Base-by-base conservation (phyloP, 2,888 invertebrate species). In the Molanna angustata region DNA sequence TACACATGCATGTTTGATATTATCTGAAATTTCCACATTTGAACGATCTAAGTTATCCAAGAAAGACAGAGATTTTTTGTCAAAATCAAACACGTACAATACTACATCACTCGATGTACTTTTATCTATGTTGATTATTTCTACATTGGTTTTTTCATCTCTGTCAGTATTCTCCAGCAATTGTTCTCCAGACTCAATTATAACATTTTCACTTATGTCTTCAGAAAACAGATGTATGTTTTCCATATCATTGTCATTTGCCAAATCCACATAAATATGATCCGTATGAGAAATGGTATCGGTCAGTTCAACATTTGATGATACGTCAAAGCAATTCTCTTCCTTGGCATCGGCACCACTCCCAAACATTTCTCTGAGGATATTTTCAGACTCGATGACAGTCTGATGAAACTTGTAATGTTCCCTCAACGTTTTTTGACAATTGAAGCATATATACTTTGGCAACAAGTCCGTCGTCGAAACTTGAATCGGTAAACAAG, bases 371-470 rank as follows among this genome's bases (percentile, higher is more conserved):
- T 52, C 46, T 33, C 35, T 52, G 2, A 52, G 27, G 11, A 46
- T 41, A 42, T 40, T 46, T 18, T 52, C 46, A 2, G 52, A 52
- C 18, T 52, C 46, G 9, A 52, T 13, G 19, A 52, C 52, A 1
- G 42, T 47, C 32, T 47, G 52, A 18, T 52, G 47, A 19, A 52
- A 52, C 37, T 47, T 33, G 11, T 42, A 52, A 41, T 52, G 52
- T 37, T 52, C 47, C 9, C 41, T 19, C 19, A 52, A 33, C 17
- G 42, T 27, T 21, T 33, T 35, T 4, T 35, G 19, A 21, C 52
- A 52, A 9, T 41, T n/a, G 22, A 22, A 32, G 27, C 52, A 52
- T 33, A 52, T 42, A 42, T 33, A 41, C 42, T 46, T 52, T 2
- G 52, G 52, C 31, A 52, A 47, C 9, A 22, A 4, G 6, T 52